Evolutionary conservation across 2,113 vertebrate species (phyloP).

Genomic region (Canis aureus): DNA sequence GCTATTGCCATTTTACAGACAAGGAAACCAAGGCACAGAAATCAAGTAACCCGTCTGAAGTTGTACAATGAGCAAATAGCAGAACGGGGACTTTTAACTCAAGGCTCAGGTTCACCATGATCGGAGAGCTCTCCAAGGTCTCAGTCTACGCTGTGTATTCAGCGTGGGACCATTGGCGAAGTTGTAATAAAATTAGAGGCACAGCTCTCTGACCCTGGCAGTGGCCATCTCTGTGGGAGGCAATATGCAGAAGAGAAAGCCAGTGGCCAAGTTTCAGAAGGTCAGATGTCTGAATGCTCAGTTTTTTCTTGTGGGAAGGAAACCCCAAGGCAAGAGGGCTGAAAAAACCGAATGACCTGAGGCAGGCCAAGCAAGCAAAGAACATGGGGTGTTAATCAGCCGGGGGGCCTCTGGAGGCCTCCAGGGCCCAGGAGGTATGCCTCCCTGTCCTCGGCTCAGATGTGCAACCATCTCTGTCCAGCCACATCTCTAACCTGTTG

Average conservation of each 20-base stretch:
- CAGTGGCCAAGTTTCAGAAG: not conserved
- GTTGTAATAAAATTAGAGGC: not conserved
- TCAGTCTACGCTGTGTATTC: not conserved
- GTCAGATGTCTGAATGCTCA: not conserved
- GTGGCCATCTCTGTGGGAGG: not conserved
- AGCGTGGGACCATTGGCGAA: fast-evolving
- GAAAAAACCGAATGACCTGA: fast-evolving
- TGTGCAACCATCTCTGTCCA: not conserved
- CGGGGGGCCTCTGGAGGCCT: too few species aligned
- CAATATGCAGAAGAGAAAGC: not conserved
- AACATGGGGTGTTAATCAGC: too few species aligned
- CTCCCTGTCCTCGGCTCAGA: not conserved
- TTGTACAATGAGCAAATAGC: not conserved
- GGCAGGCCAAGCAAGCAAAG: not conserved
- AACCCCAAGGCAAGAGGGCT: not conserved
- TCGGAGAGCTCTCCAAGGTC: not conserved
- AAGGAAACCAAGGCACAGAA: not conserved
- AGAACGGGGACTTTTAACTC: not conserved
- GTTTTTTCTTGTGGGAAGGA: not conserved
- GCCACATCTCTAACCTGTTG: not conserved
- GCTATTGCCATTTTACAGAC: not conserved
- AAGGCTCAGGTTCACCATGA: not conserved
- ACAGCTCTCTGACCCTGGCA: fast-evolving
- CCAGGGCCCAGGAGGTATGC: fast-evolving
- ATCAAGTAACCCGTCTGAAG: not conserved